A percentile compares a stretch with the other conserved stretches of the same genome.
Evolutionary conservation across 2,888 invertebrate species (phyloP).

Genomic region (Calephelis perditalis): DNA sequence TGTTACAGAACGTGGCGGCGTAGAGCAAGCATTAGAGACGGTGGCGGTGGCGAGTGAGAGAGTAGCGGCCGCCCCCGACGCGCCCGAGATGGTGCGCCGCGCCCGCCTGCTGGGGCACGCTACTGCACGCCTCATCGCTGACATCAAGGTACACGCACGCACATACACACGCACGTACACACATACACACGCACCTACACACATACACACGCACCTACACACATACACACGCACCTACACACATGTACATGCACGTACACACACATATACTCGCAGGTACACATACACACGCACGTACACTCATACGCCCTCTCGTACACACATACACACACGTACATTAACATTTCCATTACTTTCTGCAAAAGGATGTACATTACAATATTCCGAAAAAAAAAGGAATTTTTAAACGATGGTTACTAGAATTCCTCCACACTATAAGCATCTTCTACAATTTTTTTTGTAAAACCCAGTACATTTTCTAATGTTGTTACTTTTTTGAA

Average conservation of each 20-base stretch:
- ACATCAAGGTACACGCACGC: slow-evolving; percentile 85
- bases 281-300: not conserved
- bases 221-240: no score
- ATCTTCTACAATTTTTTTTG: no score
- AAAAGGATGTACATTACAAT: no score
- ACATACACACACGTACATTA: no score
- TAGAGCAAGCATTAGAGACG: slow-evolving; percentile 90
- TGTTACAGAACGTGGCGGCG: slow-evolving; percentile 74
- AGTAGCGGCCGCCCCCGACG: slow-evolving; percentile 90
- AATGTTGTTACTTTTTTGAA: no score
- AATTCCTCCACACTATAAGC: no score
- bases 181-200: not conserved
- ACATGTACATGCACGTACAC: no score
- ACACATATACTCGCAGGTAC: no score
- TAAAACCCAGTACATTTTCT: no score
- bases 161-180: not conserved
- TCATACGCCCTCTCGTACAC: not conserved
- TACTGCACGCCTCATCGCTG: slow-evolving; percentile 94
- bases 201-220: not conserved
- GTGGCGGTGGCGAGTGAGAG: slow-evolving; percentile 94
- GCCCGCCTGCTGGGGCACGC: slow-evolving; percentile 95
- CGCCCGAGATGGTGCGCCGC: slow-evolving; percentile 96
- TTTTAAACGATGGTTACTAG: no score
- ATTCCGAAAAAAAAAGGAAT: no score
- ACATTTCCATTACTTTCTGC: no score